Evolutionary conservation across 1,140 invertebrate species (phyloP).

Genomic region (Andrena cerasifolii): DNA sequence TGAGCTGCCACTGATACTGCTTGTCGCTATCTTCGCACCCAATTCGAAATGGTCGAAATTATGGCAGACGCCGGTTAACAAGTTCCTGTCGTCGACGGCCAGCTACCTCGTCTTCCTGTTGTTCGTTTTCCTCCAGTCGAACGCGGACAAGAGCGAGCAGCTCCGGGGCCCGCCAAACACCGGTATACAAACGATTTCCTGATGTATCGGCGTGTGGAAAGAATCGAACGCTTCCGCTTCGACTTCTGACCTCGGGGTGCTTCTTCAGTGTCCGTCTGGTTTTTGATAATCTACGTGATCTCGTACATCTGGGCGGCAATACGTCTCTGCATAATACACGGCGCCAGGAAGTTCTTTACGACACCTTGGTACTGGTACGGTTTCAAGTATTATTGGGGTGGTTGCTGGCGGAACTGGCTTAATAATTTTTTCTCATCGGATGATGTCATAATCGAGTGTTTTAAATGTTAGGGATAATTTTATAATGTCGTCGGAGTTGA

Average conservation of each 20-base stretch:
- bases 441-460: too few relatives aligned
- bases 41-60: constrained; percentile 76
- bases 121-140: constrained; percentile 84
- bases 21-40: constrained; percentile 79
- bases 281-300: constrained; percentile 80
- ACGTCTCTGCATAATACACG: constrained; percentile 82
- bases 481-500: too few relatives aligned
- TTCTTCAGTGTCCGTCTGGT: constrained; percentile 77
- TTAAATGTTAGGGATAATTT: too few relatives aligned
- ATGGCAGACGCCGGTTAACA: constrained; percentile 83
- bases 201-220: background rate
- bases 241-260: constrained; percentile 5
- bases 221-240: background rate
- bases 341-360: constrained; percentile 81
- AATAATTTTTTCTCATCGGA: too few relatives aligned
- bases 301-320: constrained; percentile 79
- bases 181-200: constrained; percentile 59
- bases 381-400: background rate
- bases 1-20: constrained; percentile 79
- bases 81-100: constrained; percentile 84
- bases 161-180: constrained; percentile 83
- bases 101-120: constrained; percentile 86
- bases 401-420: too few relatives aligned
- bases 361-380: constrained; percentile 82
- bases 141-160: constrained; percentile 82